These are phyloP conservation scores for Glaucopsyche alexis DNA, from an alignment of 2,888 invertebrate species.

Conservation along the genomic window DNA sequence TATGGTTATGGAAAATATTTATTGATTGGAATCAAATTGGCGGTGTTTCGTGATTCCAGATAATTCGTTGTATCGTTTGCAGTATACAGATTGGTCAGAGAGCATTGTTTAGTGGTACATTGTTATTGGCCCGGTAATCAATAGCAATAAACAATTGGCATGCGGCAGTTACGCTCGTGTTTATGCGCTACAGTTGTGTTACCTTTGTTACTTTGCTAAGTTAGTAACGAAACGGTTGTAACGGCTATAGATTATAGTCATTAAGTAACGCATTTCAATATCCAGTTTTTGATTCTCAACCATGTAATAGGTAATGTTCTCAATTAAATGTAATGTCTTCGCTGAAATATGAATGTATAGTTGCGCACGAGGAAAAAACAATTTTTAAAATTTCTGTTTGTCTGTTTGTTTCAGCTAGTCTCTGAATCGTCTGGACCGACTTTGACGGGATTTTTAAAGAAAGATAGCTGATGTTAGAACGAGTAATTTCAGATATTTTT, in stretches of 20 bases:
- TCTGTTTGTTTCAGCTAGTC: neutral
- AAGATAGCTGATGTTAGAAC: neutral
- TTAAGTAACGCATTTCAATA: too few relatives aligned
- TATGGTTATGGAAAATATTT: neutral
- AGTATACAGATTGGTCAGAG: constrained; percentile 51
- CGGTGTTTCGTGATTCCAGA: constrained; percentile 29
- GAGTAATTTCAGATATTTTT: neutral
- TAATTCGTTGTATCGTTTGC: neutral
- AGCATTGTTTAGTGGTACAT: constrained; percentile 60
- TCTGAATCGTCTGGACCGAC: neutral
- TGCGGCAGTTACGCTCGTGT: constrained; percentile 52
- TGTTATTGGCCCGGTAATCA: constrained; percentile 52
- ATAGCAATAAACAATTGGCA: constrained; percentile 41
- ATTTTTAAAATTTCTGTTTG: neutral
- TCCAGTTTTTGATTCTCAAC: too few relatives aligned
- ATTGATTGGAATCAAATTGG: constrained; percentile 11
- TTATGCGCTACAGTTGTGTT: constrained; percentile 43
- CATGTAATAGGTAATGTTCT: too few relatives aligned
- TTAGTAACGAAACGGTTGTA: too few relatives aligned
- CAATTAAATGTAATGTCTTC: too few relatives aligned
- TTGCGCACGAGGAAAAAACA: neutral
- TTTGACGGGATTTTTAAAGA: neutral
- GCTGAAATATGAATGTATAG: too few relatives aligned
- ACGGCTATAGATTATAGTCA: too few relatives aligned
- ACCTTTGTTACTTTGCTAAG: too few relatives aligned